Conservation (phyloP, 2,888 invertebrate species). For the Thymelicus lineola region DNA sequence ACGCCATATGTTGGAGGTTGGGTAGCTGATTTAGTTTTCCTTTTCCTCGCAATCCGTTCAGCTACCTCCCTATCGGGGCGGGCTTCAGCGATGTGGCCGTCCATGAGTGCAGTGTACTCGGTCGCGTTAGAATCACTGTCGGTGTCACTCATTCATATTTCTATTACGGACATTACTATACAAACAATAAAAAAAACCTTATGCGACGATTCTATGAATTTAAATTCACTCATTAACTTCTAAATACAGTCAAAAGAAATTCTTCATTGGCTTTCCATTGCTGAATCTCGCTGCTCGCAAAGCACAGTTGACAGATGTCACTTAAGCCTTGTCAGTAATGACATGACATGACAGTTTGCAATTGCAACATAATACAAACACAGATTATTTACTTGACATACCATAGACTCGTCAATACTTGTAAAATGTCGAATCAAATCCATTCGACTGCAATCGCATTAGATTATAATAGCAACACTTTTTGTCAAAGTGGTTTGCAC, state of each 20-base stretch:
- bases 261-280: not conserved
- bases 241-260: not conserved
- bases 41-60: slow-evolving; percentile 83
- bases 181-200: not conserved
- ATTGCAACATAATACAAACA: too few species aligned
- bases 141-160: slow-evolving; percentile 73
- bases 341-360: not conserved
- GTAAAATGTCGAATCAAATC: too few species aligned
- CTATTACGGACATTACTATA: slow-evolving; percentile 21
- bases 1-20: slow-evolving; percentile 83
- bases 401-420: too few species aligned
- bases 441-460: too few species aligned
- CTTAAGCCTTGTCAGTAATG: too few species aligned
- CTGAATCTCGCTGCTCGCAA: not conserved
- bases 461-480: too few species aligned
- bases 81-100: slow-evolving; percentile 91
- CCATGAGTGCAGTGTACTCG: slow-evolving; percentile 94
- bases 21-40: slow-evolving; percentile 81
- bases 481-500: too few species aligned
- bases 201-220: not conserved
- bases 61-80: slow-evolving; percentile 83
- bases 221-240: not conserved
- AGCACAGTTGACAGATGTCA: not conserved
- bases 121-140: slow-evolving; percentile 83
- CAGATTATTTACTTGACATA: too few species aligned